phyloP scores from a whole-genome alignment of 2,797 vertebrate species.

The Onychomys leucogaster region DNA sequence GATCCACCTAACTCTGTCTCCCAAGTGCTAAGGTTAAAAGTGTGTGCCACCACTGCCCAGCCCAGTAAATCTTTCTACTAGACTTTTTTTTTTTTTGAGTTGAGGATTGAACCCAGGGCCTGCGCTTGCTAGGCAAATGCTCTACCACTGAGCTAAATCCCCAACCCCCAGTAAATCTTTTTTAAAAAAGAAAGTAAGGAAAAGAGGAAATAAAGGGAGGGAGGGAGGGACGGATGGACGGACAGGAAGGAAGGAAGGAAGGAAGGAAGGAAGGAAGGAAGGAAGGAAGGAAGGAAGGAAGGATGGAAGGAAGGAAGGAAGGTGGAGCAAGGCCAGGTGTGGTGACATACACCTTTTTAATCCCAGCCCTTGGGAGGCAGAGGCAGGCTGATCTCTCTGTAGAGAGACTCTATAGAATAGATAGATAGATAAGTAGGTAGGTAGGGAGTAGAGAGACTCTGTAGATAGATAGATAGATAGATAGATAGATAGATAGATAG shows the following conservation, averaged over 20 bases:
- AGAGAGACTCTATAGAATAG: not conserved
- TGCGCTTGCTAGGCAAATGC: too few relatives aligned
- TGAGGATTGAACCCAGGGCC: too few relatives aligned
- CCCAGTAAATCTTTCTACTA: not conserved
- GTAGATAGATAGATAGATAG: not conserved
- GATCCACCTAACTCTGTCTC: not conserved
- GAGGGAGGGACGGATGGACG: not conserved
- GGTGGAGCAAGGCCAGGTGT: too few relatives aligned
- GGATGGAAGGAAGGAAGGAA: not conserved
- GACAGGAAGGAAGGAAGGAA: not conserved
- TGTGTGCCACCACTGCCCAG: not conserved
- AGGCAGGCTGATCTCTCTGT: not conserved
- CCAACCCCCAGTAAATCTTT: not conserved
- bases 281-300: not conserved
- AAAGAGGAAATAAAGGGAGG: too few relatives aligned
- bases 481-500: too few relatives aligned
- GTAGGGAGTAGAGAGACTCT: not conserved
- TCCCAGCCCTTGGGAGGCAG: not conserved
- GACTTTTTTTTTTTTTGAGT: too few relatives aligned
- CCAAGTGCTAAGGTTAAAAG: not conserved
- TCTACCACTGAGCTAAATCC: too few relatives aligned
- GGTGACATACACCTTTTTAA: not conserved
- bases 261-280: not conserved
- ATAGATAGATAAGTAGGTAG: not conserved
- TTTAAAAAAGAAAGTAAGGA: not conserved